Evolutionary conservation across 2,888 invertebrate species (phyloP), one percentile per base, ranked within the genome.

Genomic region (Melinaea menophilus): DNA sequence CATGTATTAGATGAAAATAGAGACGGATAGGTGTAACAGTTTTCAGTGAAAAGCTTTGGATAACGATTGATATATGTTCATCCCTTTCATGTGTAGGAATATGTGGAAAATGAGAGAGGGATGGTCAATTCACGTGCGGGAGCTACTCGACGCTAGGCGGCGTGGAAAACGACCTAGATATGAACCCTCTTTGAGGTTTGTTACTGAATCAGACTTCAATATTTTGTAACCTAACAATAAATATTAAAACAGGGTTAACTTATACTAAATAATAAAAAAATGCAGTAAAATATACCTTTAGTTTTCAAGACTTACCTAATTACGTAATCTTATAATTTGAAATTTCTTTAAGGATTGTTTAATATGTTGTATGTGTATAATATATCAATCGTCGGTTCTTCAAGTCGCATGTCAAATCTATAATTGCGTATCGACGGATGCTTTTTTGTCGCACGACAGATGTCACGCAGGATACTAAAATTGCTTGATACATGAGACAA

Each of bases 111-210:
- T 73, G 79, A 78, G 84, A 88, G 82, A 87, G 86, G 85, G 88
- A 89, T 80, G 82, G 86, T 82, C 77, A 72, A 71, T 68, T 75
- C 80, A 74, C 41, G 11, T 77, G 77, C 68, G 71, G 71, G 69
- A 75, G 86, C 90, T 89, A 90, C 88, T 89, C 88, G 79, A 78
- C 90, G 80, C 84, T 82, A 89, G 90, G 80, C 80, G 88, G 90
- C 90, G 88, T 73, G 79, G 77, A 72, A 71, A 70, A 69, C 69
- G 69, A 59, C 61, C 62, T 64, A 57, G 58, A 56, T 58, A 62
- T 31, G 64, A 69, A 71, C 68, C 68, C 65, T 69, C 59, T 57
- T 59, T 37, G 55, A 61, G 70, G 69, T 69, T 69, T 62, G 54
- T 68, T 56, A 57, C 65, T 22, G 12, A 47, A 54, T 45, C 55